These are phyloP conservation scores for Antedon mediterranea DNA, from an alignment of 53 echinoderm and acorn worm species.

Conservation along the genomic window DNA sequence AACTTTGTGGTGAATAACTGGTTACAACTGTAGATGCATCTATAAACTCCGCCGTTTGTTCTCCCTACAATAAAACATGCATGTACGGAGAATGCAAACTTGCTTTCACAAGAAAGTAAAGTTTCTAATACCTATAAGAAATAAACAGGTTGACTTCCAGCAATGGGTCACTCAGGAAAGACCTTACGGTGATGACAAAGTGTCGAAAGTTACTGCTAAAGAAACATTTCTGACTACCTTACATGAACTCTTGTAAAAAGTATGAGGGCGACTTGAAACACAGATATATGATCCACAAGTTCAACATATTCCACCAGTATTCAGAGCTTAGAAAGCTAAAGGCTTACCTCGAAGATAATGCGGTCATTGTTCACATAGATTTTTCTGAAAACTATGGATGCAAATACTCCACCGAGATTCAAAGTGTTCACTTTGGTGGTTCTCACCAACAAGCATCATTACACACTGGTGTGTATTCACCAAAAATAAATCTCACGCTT, in stretches of 20 bases:
- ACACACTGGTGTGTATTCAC: constrained; percentile 22
- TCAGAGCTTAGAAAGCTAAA: constrained; percentile 21
- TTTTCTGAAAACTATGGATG: constrained; percentile 23
- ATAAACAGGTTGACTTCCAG: not conserved
- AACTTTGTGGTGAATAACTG: not conserved
- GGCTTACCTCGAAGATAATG: constrained; percentile 1
- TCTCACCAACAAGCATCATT: constrained; percentile 19
- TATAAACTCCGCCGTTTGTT: not conserved
- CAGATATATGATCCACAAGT: constrained; percentile 16
- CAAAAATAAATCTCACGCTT: not conserved
- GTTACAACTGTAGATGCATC: too few relatives aligned
- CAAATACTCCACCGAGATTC: constrained; percentile 18
- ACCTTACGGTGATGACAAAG: constrained; percentile 3
- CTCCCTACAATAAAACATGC: not conserved
- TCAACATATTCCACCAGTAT: constrained; percentile 19
- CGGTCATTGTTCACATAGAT: constrained; percentile 16
- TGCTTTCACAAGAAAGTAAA: constrained; percentile 2
- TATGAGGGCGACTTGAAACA: constrained; percentile 20
- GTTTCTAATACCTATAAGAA: not conserved
- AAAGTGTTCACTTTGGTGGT: constrained; percentile 22
- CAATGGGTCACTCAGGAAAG: constrained; percentile 9
- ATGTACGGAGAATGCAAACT: constrained; percentile 10
- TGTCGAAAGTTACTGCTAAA: constrained; percentile 10
- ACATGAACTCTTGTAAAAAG: constrained; percentile 3
- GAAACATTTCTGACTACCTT: constrained; percentile 8